Percentiles rank a stretch among this genome's conserved stretches.
These are phyloP conservation scores for Garra rufa DNA, from an alignment of 2,113 vertebrate species.

Conservation along the genomic window DNA sequence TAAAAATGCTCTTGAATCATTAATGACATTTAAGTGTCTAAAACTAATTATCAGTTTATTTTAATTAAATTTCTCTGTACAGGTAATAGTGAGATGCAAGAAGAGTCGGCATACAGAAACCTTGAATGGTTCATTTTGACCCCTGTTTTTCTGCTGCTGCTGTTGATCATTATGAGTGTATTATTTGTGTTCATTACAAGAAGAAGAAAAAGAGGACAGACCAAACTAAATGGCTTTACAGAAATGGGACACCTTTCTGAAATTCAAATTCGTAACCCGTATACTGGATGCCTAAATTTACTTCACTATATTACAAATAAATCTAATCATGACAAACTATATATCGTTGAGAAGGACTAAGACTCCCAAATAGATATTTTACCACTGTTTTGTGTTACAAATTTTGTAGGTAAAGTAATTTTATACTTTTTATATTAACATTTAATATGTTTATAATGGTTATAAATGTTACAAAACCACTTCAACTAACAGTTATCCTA, in stretches of 20 bases:
- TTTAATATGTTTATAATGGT: no score
- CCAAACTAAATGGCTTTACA: no score
- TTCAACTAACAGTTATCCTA: no score
- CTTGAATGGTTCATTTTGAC: background rate
- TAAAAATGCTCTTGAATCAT: conserved; percentile 3
- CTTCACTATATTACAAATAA: no score
- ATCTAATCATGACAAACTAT: no score
- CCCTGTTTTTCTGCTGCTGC: background rate
- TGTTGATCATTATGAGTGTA: background rate
- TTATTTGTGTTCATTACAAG: background rate
- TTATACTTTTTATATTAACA: no score
- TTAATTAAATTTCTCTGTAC: background rate
- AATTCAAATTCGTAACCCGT: background rate
- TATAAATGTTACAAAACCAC: no score
- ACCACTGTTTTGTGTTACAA: no score
- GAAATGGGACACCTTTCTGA: background rate
- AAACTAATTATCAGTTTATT: background rate
- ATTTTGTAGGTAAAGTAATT: no score
- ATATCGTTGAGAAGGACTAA: no score
- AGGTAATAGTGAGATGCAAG: background rate
- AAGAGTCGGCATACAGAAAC: background rate
- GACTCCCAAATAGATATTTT: no score
- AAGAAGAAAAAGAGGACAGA: background rate
- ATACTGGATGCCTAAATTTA: no score
- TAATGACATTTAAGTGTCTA: background rate